Evolutionary conservation across 1,140 invertebrate genomes (phyloP), one percentile per base, ranked within the genome.

Genomic region (Holotrichia oblita): DNA sequence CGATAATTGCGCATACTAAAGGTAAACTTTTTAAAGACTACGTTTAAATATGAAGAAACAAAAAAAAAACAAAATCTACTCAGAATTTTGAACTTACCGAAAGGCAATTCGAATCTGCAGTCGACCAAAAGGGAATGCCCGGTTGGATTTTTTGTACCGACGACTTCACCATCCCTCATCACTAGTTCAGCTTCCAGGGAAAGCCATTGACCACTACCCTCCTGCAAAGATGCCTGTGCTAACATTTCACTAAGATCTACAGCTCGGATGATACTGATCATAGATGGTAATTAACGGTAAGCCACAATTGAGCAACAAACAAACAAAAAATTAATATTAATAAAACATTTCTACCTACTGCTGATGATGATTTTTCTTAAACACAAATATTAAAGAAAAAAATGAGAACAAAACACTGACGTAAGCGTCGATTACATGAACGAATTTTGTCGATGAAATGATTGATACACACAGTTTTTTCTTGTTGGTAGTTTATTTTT

Each of bases 101-200:
- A 97, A 73, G 97, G 97, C 80, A 97, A 90, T 88, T 99, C 98
- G 88, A 99, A 98, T 82, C 96, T 91, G 86, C 95, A 96, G 88
- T 99, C 97, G 73, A 99, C 92, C 48, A 98, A 90, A 55, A 99
- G 87, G 73, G 92, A 93, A 88, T 99, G 96, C 77, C 96, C 97
- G 2, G 98, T 98, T 77, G 96, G 93, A 81, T 92, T 92, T 83
- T 94, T 93, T 4, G 98, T 99, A 76, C 97, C 97, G 77, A 97
- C 91, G 40, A 98, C 94, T 84, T 97, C 94, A 20, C 96, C 95
- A 85, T 94, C 94, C 86, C 93, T 91, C 91, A 98, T 95, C 85
- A 97, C 94, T 82, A 98, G 88, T 88, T 99, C 97, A 42, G 94
- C 94, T 86, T 98, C 97, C 83, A 99, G 88, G 73, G 94, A 93